Conservation (phyloP, 2,797 vertebrate genomes). For the Vultur gryphus region DNA sequence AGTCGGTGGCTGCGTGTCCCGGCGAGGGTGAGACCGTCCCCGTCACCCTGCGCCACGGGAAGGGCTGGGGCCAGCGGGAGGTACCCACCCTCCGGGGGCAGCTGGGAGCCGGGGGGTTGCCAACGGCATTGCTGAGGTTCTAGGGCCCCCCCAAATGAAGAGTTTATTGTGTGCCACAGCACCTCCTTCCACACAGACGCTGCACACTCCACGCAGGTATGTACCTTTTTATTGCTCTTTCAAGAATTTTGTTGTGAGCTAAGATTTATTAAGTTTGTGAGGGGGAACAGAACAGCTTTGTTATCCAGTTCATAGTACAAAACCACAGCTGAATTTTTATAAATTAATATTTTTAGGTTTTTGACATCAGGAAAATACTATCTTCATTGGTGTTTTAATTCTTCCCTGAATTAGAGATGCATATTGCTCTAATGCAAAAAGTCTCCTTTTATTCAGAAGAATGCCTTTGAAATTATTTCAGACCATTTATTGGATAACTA, state of each 20-base stretch:
- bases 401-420: constrained; percentile 9
- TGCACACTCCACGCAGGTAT: background rate
- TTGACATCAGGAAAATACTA: background rate
- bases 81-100: background rate
- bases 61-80: background rate
- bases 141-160: background rate
- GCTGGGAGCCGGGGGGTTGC: too few relatives aligned
- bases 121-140: background rate
- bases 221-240: rapidly evolving
- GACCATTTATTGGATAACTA: background rate
- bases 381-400: background rate
- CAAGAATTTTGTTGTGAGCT: background rate
- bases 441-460: background rate
- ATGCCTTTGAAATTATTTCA: constrained; percentile 17
- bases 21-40: background rate
- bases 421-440: background rate
- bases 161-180: background rate
- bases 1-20: rapidly evolving
- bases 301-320: background rate
- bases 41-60: rapidly evolving
- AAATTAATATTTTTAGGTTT: background rate
- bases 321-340: background rate
- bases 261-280: background rate
- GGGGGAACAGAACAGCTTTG: background rate
- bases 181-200: rapidly evolving